Conservation (phyloP, 2,113 vertebrate genomes). For the Trochalopteron elliotii region DNA sequence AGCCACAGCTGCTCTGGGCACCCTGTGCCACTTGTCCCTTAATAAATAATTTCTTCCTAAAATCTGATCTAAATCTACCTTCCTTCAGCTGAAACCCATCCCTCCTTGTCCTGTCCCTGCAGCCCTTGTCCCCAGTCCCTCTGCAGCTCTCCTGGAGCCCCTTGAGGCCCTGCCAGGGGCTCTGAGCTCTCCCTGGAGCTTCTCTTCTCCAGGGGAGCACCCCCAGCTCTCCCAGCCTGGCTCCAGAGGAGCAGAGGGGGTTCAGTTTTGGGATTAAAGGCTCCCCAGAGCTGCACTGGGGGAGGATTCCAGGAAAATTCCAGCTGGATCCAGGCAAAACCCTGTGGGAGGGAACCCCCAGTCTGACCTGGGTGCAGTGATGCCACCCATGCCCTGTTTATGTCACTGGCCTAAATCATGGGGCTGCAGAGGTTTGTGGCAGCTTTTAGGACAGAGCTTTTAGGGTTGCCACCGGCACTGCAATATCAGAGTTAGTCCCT, state of each 20-base stretch:
- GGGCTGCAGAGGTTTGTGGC: not conserved
- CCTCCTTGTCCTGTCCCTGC: too few relatives aligned
- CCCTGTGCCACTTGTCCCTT: too few relatives aligned
- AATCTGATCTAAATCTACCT: too few relatives aligned
- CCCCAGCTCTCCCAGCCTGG: not conserved
- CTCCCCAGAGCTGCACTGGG: not conserved
- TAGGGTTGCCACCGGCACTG: not conserved
- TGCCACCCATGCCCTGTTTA: not conserved
- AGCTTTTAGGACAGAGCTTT: not conserved
- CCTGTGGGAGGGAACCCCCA: fast-evolving
- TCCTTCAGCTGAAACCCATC: too few relatives aligned
- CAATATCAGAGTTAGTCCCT: not conserved
- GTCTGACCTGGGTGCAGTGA: not conserved
- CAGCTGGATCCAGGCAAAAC: not conserved
- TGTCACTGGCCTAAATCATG: not conserved
- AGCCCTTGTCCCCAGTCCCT: too few relatives aligned
- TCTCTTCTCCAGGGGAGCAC: too few relatives aligned
- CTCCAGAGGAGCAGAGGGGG: not conserved
- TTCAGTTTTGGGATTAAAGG: not conserved
- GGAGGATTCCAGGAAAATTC: not conserved
- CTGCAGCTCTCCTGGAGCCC: too few relatives aligned
- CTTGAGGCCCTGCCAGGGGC: too few relatives aligned
- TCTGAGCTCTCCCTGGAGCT: too few relatives aligned
- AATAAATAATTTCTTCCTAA: too few relatives aligned
- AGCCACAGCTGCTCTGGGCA: too few relatives aligned